Percentiles rank a stretch among this genome's conserved stretches.
Evolutionary conservation across 2,797 vertebrate genomes (phyloP).

Genomic region (Dipus sagitta): DNA sequence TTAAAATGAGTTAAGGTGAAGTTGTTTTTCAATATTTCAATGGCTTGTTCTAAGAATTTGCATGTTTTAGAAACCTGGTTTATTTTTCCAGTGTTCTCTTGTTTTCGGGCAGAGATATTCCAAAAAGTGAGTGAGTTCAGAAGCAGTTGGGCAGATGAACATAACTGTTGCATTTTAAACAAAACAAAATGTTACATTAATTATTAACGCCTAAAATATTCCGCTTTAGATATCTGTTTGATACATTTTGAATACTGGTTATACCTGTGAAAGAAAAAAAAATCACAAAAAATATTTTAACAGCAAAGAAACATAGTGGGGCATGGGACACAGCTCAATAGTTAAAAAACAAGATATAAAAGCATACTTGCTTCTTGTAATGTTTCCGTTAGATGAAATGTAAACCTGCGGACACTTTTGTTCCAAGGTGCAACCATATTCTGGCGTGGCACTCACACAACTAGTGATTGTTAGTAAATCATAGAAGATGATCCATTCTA

Average conservation of each 20-base stretch:
- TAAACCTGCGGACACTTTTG: not conserved
- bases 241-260: not conserved
- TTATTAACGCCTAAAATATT: not conserved
- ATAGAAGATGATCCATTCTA: not conserved
- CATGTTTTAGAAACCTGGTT: not conserved
- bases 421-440: too few species aligned
- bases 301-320: too few species aligned
- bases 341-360: too few species aligned
- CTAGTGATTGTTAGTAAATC: too few species aligned
- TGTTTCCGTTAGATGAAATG: not conserved
- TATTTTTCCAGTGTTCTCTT: not conserved
- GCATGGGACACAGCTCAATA: too few species aligned
- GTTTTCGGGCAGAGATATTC: not conserved
- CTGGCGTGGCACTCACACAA: not conserved
- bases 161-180: not conserved
- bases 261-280: not conserved
- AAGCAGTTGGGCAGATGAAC: not conserved
- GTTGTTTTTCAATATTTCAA: not conserved
- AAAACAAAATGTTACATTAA: not conserved
- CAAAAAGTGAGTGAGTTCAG: not conserved
- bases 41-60: not conserved
- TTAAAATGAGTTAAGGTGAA: slow-evolving; percentile 35
- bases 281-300: not conserved
- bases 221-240: not conserved
- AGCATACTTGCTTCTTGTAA: not conserved